These are phyloP conservation scores for Tautogolabrus adspersus DNA, from an alignment of 2,113 vertebrate genomes.

Conservation along the genomic window DNA sequence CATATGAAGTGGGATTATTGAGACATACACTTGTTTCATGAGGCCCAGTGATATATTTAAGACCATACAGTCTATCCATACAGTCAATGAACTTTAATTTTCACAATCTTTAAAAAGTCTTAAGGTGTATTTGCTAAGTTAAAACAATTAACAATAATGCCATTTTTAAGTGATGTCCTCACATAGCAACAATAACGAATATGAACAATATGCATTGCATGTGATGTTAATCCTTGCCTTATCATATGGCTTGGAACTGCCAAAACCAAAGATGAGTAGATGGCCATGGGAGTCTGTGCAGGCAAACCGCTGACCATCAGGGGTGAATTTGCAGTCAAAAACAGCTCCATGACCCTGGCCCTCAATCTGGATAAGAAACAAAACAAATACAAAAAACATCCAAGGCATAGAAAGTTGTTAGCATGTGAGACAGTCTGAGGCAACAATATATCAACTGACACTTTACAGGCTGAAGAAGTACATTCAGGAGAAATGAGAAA, in stretches of 20 bases:
- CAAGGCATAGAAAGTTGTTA: not conserved
- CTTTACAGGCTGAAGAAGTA: too few relatives aligned
- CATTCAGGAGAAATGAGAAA: too few relatives aligned
- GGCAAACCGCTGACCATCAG: constrained; percentile 95
- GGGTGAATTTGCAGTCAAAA: constrained; percentile 98
- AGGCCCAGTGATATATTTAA: too few relatives aligned
- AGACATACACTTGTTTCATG: too few relatives aligned
- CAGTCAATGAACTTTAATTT: too few relatives aligned
- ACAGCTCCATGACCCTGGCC: constrained; percentile 97
- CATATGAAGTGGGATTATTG: too few relatives aligned
- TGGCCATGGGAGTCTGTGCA: constrained; percentile 98
- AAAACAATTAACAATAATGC: too few relatives aligned
- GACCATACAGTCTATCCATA: too few relatives aligned
- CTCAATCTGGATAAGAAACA: constrained; percentile 88
- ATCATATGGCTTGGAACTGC: constrained; percentile 93
- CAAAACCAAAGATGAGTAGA: constrained; percentile 96
- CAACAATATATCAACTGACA: too few relatives aligned
- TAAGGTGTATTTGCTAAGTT: not conserved
- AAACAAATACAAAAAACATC: not conserved
- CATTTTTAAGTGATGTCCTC: not conserved
- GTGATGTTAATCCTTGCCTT: constrained; percentile 83
- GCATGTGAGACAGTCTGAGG: too few relatives aligned
- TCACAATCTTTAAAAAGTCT: not conserved
- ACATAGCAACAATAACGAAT: not conserved
- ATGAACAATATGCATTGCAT: not conserved